These are phyloP conservation scores for Eclectus roratus DNA, from an alignment of 2,113 vertebrate genomes.

Conservation along the genomic window DNA sequence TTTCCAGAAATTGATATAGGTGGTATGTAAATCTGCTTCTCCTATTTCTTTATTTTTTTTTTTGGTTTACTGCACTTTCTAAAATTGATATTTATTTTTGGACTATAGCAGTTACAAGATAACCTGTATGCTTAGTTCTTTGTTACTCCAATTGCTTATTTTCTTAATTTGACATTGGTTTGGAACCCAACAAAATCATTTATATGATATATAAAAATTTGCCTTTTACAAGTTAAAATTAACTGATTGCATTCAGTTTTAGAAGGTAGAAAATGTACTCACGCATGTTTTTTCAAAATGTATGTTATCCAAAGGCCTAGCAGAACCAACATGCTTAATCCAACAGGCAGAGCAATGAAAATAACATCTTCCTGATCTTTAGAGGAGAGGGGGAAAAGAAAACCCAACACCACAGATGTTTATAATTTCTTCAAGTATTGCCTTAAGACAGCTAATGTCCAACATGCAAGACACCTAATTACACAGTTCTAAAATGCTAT, in stretches of 20 bases:
- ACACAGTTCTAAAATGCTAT: not conserved
- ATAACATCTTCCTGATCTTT: conserved; percentile 67
- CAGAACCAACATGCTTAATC: conserved; percentile 60
- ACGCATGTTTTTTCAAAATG: conserved; percentile 62
- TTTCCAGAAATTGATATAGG: not conserved
- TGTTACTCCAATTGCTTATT: not conserved
- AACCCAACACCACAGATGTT: not conserved
- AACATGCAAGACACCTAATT: not conserved
- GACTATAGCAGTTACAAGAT: not conserved
- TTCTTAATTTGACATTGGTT: not conserved
- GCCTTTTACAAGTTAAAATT: not conserved
- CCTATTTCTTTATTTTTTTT: not conserved
- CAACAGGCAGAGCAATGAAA: conserved; percentile 24
- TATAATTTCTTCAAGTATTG: conserved; percentile 1
- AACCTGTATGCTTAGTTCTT: not conserved
- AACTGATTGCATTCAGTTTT: not conserved
- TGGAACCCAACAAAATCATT: not conserved
- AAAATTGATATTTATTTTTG: not conserved
- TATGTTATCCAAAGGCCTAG: conserved; percentile 44
- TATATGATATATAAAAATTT: not conserved
- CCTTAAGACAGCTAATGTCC: not conserved
- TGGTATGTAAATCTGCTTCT: not conserved
- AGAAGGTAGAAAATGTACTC: conserved; percentile 46
- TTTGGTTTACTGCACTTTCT: not conserved
- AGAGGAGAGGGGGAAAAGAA: not conserved